These are phyloP conservation scores for Dipodomys spectabilis DNA, from an alignment of 2,113 vertebrate species.

Conservation along the genomic window DNA sequence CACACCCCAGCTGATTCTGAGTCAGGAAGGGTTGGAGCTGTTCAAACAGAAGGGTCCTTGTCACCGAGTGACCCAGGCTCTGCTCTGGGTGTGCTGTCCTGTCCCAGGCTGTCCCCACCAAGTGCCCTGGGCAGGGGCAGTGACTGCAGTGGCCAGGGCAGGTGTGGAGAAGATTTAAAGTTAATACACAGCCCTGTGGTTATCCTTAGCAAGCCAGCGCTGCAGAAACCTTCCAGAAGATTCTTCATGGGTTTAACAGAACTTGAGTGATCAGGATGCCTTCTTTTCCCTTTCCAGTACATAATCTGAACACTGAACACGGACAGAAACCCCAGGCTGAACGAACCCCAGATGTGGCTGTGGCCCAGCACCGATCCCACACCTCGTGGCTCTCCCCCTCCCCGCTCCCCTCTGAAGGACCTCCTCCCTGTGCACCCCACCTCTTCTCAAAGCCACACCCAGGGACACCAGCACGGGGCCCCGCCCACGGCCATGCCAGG, in stretches of 20 bases:
- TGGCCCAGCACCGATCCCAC: neutral
- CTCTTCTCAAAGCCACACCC: no score
- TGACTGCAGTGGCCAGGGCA: neutral
- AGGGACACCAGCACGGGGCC: no score
- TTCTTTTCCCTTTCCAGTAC: neutral
- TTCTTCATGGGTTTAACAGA: neutral
- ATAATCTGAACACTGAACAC: neutral
- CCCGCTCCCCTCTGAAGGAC: no score
- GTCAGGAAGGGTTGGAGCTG: conserved; percentile 49
- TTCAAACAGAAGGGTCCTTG: no score
- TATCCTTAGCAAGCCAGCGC: no score
- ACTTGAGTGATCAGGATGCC: neutral
- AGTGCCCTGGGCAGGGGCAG: no score
- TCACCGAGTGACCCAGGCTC: neutral
- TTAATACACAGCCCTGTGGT: no score
- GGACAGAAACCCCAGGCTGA: neutral
- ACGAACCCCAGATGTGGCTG: no score
- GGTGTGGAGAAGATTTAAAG: neutral
- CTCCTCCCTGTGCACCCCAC: no score
- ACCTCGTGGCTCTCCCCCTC: neutral
- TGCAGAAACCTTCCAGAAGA: neutral
- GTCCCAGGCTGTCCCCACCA: no score
- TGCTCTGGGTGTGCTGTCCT: neutral
- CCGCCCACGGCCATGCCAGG: neutral
- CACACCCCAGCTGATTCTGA: rapidly evolving